Evolutionary conservation across 1,140 invertebrate species (phyloP).

Genomic region (Lysiphlebus fabarum): DNA sequence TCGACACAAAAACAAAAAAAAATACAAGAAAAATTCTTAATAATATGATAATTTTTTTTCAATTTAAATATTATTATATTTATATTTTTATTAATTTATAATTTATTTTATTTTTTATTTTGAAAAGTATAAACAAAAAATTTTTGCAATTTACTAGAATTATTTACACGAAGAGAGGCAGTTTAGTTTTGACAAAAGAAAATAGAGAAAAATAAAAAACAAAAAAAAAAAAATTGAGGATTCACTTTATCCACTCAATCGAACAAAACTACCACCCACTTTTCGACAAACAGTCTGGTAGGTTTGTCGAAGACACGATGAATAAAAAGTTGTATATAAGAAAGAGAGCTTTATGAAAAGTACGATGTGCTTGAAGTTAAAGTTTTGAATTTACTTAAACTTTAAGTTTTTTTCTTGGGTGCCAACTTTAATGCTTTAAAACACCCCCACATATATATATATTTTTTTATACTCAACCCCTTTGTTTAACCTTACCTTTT

Average conservation of each 20-base stretch:
- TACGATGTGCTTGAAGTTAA: constrained; percentile 6
- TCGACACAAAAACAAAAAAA: background rate
- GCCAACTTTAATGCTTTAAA: background rate
- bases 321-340: background rate
- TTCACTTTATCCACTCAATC: constrained; percentile 38
- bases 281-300: constrained; percentile 24
- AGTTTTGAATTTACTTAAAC: constrained; percentile 33
- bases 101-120: background rate
- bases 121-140: constrained; percentile 35
- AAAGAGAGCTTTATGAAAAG: too few species aligned
- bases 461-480: background rate
- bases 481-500: background rate
- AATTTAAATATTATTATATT: too few species aligned
- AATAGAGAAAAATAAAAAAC: too few species aligned
- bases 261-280: constrained; percentile 31
- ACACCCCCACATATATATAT: background rate
- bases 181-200: too few species aligned
- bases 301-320: constrained; percentile 12
- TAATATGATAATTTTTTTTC: too few species aligned
- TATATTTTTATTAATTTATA: constrained; percentile 2
- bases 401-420: background rate
- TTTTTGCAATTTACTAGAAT: too few species aligned
- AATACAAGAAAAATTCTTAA: background rate
- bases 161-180: background rate
- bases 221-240: too few species aligned